A percentile compares a stretch with the other conserved stretches of the same genome.
Evolutionary conservation across 2,797 vertebrate species (phyloP).

Genomic region (Vipera latastei): DNA sequence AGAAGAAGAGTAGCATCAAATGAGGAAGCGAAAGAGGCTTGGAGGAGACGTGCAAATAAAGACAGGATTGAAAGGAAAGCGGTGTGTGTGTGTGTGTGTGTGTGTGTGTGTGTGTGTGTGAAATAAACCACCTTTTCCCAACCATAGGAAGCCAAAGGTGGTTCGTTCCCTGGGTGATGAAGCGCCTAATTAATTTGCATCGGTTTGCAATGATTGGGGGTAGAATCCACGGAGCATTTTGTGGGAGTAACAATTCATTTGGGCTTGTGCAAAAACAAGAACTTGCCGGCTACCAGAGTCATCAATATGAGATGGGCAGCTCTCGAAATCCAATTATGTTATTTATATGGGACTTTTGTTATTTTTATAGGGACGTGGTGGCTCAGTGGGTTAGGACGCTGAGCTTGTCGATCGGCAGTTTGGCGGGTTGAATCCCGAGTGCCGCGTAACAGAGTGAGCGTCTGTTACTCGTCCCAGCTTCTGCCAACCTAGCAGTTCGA

Average conservation of each 20-base stretch:
- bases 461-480: too few species aligned
- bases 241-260: background rate
- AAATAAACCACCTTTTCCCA: background rate
- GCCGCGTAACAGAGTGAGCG: too few species aligned
- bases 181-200: background rate
- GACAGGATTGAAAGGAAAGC: background rate
- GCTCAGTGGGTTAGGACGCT: too few species aligned
- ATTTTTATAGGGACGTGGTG: too few species aligned
- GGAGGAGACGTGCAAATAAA: background rate
- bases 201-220: background rate
- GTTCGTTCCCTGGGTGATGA: background rate
- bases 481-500: too few species aligned
- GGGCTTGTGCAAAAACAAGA: too few species aligned
- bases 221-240: background rate
- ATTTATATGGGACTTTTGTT: background rate
- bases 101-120: too few species aligned
- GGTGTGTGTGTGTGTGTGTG: too few species aligned
- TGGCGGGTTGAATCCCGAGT: too few species aligned
- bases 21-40: background rate
- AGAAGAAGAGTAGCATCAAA: background rate
- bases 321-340: background rate
- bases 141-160: background rate
- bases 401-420: too few species aligned
- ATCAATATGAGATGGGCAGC: background rate
- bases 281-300: background rate